Evolutionary conservation across 2,888 invertebrate species (phyloP).

Genomic region (Sylvicola cinctus): DNA sequence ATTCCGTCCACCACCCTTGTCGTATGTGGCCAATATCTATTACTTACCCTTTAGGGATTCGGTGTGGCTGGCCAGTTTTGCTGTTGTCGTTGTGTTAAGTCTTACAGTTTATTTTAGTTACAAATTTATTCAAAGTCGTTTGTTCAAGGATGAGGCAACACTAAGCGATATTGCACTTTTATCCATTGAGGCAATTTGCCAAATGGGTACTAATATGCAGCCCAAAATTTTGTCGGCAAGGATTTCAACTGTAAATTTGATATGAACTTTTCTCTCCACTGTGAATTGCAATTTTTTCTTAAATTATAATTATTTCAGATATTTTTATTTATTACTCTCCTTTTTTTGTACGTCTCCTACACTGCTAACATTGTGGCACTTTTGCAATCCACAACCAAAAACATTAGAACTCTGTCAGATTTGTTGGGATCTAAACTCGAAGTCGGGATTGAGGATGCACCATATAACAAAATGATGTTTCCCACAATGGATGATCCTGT

Average conservation of each 20-base stretch:
- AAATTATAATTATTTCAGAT: conserved; percentile 29
- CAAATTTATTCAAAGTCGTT: not conserved
- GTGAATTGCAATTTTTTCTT: not conserved
- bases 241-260: conserved; percentile 8
- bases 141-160: not conserved
- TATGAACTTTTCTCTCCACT: not conserved
- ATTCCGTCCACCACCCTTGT: conserved; percentile 42
- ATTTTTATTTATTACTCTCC: conserved; percentile 33
- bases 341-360: conserved; percentile 43
- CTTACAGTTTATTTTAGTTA: conserved; percentile 6
- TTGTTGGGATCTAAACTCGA: conserved; percentile 37
- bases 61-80: conserved; percentile 38
- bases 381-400: conserved; percentile 40
- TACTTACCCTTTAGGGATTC: conserved; percentile 36
- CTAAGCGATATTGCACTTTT: conserved; percentile 28
- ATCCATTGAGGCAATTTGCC: conserved; percentile 34
- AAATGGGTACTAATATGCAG: conserved; percentile 34
- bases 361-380: conserved; percentile 45
- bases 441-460: conserved; percentile 37
- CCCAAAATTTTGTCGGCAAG: conserved; percentile 23
- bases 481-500: conserved; percentile 24
- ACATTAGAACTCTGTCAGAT: conserved; percentile 34
- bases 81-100: conserved; percentile 20
- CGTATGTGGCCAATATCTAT: conserved; percentile 43
- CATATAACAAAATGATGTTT: conserved; percentile 41